Evolutionary conservation across 1,140 invertebrate genomes (phyloP), one percentile per base, ranked within the genome.

Genomic region (Dendroctonus valens): DNA sequence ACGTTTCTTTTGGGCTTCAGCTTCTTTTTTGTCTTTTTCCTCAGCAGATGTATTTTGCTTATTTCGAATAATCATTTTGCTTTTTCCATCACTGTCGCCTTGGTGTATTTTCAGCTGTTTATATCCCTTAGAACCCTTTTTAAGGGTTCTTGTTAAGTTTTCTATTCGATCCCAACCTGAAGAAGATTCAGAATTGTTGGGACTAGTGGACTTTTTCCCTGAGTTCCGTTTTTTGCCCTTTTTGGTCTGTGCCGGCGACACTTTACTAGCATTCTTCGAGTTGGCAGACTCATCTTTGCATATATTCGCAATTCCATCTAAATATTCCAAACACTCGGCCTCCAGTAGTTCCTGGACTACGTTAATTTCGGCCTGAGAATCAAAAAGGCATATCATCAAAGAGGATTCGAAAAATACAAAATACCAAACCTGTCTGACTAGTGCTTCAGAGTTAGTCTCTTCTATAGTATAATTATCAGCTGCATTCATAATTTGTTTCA

Each of bases 151-250:
- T 15, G 59, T 67, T 8, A 73, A 64, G 55, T 68, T 57, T 50
- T 65, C 51, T 8, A 73, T 64, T 44, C 72, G 54, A n/a, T 68
- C 68, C 71, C 71, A 73, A 37, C 71, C 71, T 14, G 54, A 39
- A 46, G 69, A 40, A 0, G 53, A 26, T 11, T 14, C 58, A 46
- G 42, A 46, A 46, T 46, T 1, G 12, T 9, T 46, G 1, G 42
- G 12, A 46, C 12, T 46, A 3, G 26, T 26, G 26, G 26, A 26
- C 26, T 26, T 26, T 26, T 26, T 26, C 26, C 26, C 26, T 26
- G 26, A 26, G 26, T 26, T 41, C 15, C n/a, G 38, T 51, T 68
- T 51, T 42, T n/a, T 11, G 50, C 14, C 37, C 14, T 40, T 26
- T 26, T 68, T 37, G 40, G 14, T 44, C 50, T 63, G 3, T 63